These are phyloP conservation scores for Egretta garzetta DNA, from an alignment of 2,113 vertebrate species.

Conservation along the genomic window DNA sequence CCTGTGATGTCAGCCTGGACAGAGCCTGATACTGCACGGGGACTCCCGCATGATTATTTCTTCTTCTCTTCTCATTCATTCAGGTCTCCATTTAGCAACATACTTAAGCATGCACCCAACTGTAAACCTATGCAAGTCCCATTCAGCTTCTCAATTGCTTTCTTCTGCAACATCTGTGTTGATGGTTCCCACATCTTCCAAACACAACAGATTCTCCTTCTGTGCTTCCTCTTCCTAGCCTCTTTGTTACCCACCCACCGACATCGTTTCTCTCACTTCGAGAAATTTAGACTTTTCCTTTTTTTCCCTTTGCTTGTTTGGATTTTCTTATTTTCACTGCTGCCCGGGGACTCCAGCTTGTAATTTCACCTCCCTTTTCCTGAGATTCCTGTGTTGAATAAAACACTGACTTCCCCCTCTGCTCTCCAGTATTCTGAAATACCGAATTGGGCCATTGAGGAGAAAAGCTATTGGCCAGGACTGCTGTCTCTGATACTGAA, in stretches of 20 bases:
- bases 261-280: background rate
- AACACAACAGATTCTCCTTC: slow-evolving; percentile 55
- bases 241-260: slow-evolving; percentile 9
- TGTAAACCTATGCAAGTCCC: slow-evolving; percentile 23
- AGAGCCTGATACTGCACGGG: background rate
- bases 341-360: background rate
- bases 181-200: slow-evolving; percentile 50
- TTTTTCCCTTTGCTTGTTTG: background rate
- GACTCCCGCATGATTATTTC: slow-evolving; percentile 15
- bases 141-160: slow-evolving; percentile 24
- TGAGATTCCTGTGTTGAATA: background rate
- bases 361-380: slow-evolving; percentile 37
- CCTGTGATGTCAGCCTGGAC: slow-evolving; percentile 39
- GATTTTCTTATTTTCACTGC: slow-evolving; percentile 6
- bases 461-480: slow-evolving; percentile 13
- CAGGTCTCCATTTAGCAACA: slow-evolving; percentile 29
- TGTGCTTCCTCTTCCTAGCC: background rate
- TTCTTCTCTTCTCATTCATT: slow-evolving; percentile 11
- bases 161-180: slow-evolving; percentile 53
- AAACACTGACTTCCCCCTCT: slow-evolving; percentile 4
- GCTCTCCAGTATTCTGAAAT: slow-evolving; percentile 15
- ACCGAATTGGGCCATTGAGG: background rate
- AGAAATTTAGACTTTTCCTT: background rate
- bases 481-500: slow-evolving; percentile 41
- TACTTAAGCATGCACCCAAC: background rate